phyloP scores from a whole-genome alignment of 2,888 invertebrate species.

The Epinotia brunnichana region DNA sequence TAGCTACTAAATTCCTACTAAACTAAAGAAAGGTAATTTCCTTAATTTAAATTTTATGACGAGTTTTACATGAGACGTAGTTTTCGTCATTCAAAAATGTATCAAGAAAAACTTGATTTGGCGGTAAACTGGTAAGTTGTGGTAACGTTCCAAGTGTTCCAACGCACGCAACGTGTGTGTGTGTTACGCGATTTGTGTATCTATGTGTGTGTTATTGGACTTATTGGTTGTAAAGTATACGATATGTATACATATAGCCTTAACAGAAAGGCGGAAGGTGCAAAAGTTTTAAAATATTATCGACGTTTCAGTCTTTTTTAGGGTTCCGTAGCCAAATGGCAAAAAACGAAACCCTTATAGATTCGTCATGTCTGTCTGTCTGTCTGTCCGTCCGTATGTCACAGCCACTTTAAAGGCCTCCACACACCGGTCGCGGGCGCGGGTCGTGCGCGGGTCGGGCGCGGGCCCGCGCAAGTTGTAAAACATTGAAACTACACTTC shows the following conservation, averaged over 20 bases:
- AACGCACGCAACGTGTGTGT: background rate
- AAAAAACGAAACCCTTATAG: too few species aligned
- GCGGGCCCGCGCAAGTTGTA: too few species aligned
- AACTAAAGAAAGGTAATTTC: too few species aligned
- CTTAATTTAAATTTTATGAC: slow-evolving; percentile 18
- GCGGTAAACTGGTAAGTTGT: slow-evolving; percentile 37
- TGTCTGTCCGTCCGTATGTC: too few species aligned
- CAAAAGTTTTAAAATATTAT: background rate
- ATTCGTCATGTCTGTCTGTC: too few species aligned
- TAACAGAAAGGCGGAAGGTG: background rate
- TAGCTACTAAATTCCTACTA: too few species aligned
- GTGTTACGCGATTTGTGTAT: slow-evolving; percentile 18
- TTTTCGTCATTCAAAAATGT: slow-evolving; percentile 34
- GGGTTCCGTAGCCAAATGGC: too few species aligned
- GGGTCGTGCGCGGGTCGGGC: too few species aligned
- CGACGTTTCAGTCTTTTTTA: background rate
- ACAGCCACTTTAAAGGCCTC: too few species aligned
- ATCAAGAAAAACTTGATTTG: slow-evolving; percentile 37
- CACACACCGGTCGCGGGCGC: too few species aligned
- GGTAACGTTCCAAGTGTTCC: too few species aligned
- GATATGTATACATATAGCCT: background rate
- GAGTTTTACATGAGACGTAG: slow-evolving; percentile 18
- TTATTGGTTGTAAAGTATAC: background rate
- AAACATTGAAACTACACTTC: too few species aligned
- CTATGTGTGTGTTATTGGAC: background rate